Percentiles rank a stretch among this genome's conserved stretches.
phyloP scores from a whole-genome alignment of 1,140 invertebrate genomes.

The Maniola jurtina region DNA sequence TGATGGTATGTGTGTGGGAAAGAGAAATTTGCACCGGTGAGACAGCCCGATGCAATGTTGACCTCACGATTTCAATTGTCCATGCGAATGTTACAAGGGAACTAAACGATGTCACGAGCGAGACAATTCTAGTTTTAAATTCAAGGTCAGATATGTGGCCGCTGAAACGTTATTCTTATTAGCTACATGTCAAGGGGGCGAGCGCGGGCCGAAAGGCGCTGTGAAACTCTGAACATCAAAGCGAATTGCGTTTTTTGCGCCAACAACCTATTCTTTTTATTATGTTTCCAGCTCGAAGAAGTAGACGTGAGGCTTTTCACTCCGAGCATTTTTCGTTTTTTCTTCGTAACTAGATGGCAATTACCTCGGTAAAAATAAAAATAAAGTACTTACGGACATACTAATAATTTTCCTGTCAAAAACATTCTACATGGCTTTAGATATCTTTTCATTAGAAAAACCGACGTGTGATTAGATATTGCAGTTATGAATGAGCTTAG shows the following conservation, averaged over 20 bases:
- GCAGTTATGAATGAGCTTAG: conserved; percentile 26
- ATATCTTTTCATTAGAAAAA: conserved; percentile 23
- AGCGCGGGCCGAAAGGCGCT: conserved; percentile 1
- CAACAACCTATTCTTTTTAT: background rate
- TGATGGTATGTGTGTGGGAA: conserved; percentile 59
- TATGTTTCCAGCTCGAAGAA: conserved; percentile 1
- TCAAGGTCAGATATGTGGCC: conserved; percentile 67
- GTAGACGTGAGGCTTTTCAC: background rate
- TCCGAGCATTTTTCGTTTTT: background rate
- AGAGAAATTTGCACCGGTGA: conserved; percentile 71
- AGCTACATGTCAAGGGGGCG: conserved; percentile 30
- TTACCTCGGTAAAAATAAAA: background rate
- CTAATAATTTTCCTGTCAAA: background rate
- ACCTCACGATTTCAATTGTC: conserved; percentile 78
- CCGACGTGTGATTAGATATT: conserved; percentile 27
- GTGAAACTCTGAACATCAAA: conserved; percentile 15
- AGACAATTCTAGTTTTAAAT: conserved; percentile 65
- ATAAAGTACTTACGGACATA: background rate
- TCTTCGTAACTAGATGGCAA: background rate
- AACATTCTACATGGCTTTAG: conserved; percentile 12
- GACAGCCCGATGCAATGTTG: conserved; percentile 64
- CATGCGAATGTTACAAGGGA: conserved; percentile 70
- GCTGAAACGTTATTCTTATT: conserved; percentile 41
- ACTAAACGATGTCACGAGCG: conserved; percentile 72
- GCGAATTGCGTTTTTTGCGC: conserved; percentile 14